Conservation (phyloP, 2,113 vertebrate genomes). For the Excalfactoria chinensis region DNA sequence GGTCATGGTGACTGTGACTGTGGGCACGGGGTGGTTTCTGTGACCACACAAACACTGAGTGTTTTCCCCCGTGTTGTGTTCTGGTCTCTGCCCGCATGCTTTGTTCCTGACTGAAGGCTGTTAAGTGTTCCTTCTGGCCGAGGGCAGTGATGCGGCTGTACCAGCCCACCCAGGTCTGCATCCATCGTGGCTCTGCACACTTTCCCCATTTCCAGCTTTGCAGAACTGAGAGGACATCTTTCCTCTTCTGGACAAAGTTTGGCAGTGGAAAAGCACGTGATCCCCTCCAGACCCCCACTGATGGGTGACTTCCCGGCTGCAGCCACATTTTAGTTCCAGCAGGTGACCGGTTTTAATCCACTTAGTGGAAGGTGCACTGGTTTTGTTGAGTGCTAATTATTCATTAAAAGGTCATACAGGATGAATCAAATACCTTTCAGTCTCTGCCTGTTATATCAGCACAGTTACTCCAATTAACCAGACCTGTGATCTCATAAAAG, state of each 20-base stretch:
- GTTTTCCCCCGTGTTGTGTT: background rate
- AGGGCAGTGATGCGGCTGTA: accelerated
- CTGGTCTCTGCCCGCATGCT: background rate
- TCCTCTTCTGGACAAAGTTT: background rate
- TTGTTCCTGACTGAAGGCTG: background rate
- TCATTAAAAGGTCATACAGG: conserved; percentile 36
- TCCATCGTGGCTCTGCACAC: background rate
- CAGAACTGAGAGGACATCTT: background rate
- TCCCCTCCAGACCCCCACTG: background rate
- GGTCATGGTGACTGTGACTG: background rate
- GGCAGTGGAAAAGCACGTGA: conserved; percentile 25
- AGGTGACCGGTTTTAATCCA: conserved; percentile 61
- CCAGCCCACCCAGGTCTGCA: background rate
- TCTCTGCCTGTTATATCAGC: conserved; percentile 35
- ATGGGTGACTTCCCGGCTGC: background rate
- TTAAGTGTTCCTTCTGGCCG: background rate
- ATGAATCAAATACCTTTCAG: conserved; percentile 40
- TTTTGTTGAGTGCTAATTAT: conserved; percentile 54
- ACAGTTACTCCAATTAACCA: conserved; percentile 53
- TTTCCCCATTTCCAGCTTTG: background rate
- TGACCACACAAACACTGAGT: background rate
- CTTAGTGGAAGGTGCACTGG: conserved; percentile 37
- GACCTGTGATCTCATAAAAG: conserved; percentile 45
- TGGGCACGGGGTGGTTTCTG: background rate
- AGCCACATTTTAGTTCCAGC: conserved; percentile 40